phyloP scores from a whole-genome alignment of 2,888 invertebrate species.

The Apodemia mormo region DNA sequence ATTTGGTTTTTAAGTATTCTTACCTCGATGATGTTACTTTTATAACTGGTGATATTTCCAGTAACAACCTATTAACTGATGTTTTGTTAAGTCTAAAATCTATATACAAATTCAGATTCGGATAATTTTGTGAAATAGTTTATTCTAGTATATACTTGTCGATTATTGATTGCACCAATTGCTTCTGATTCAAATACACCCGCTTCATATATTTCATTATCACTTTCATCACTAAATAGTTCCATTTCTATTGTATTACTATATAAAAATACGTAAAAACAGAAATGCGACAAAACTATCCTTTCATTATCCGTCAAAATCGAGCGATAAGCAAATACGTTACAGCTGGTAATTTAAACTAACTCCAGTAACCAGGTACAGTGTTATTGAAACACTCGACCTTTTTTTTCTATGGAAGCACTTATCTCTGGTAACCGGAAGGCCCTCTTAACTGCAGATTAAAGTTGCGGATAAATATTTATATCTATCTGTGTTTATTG shows the following conservation, averaged over 20 bases:
- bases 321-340: not conserved
- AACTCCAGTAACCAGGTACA: too few species aligned
- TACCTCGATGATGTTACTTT: slow-evolving; percentile 1
- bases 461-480: too few species aligned
- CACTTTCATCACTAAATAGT: not conserved
- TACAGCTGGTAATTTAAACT: too few species aligned
- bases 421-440: too few species aligned
- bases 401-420: too few species aligned
- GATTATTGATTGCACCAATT: not conserved
- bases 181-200: not conserved
- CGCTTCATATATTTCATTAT: not conserved
- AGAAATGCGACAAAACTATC: not conserved
- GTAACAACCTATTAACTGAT: not conserved
- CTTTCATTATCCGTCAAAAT: not conserved
- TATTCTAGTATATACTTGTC: too few species aligned
- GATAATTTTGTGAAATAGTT: not conserved
- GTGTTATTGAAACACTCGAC: too few species aligned
- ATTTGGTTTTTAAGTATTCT: not conserved
- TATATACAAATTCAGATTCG: not conserved
- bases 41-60: not conserved
- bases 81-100: not conserved
- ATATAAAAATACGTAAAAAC: not conserved
- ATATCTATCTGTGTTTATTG: too few species aligned
- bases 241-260: not conserved
- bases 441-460: too few species aligned